A percentile compares a stretch with the other conserved stretches of the same genome.
phyloP scores from a whole-genome alignment of 2,113 vertebrate species.

The Dryoscopus gambensis region DNA sequence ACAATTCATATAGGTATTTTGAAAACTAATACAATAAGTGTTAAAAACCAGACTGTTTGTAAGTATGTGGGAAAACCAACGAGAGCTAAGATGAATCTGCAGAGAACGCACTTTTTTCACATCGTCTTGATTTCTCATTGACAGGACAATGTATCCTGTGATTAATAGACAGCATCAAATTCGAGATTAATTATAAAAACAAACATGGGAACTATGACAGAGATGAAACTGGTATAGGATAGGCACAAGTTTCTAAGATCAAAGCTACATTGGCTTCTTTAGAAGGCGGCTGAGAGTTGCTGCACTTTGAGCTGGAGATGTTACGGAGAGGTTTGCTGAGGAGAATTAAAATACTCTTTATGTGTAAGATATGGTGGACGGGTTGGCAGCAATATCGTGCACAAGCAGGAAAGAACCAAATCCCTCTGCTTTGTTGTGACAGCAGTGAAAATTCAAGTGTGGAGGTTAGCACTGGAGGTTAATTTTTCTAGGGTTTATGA shows the following conservation, averaged over 20 bases:
- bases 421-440: fast-evolving
- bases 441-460: background rate
- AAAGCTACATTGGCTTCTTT: background rate
- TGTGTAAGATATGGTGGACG: background rate
- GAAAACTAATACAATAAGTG: background rate
- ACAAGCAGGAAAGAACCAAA: background rate
- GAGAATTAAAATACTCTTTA: background rate
- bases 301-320: background rate
- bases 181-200: background rate
- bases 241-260: background rate
- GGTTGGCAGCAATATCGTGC: background rate
- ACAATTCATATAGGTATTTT: background rate
- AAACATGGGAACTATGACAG: background rate
- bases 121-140: background rate
- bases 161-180: background rate
- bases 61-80: background rate
- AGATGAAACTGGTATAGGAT: background rate
- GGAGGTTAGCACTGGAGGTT: background rate
- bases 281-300: background rate
- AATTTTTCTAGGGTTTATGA: background rate
- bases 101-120: background rate
- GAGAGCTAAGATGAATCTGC: background rate
- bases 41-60: background rate
- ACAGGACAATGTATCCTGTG: background rate
- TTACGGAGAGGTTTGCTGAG: background rate